phyloP scores from a whole-genome alignment of 2,888 invertebrate species.

The Rhagonycha lutea region DNA sequence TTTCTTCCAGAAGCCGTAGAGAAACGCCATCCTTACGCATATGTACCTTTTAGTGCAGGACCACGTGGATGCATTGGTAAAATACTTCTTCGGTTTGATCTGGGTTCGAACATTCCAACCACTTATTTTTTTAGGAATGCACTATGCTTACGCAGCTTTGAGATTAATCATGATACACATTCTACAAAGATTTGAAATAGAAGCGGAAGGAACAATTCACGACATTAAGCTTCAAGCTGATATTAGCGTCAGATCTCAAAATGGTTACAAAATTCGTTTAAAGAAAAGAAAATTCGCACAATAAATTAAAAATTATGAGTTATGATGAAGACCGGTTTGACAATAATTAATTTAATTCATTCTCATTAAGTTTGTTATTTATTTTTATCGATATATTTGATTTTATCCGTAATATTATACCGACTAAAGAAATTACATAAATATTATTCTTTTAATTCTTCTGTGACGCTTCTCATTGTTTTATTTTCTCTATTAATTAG shows the following conservation, averaged over 20 bases:
- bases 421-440: too few species aligned
- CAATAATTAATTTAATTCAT: too few species aligned
- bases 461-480: too few species aligned
- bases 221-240: constrained; percentile 41
- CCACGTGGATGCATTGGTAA: constrained; percentile 3
- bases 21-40: constrained; percentile 1
- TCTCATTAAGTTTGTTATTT: too few species aligned
- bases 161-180: constrained; percentile 41
- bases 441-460: too few species aligned
- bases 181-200: constrained; percentile 40
- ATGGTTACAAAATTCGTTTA: constrained; percentile 42
- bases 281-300: constrained; percentile 31
- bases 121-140: constrained; percentile 39
- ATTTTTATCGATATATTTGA: too few species aligned
- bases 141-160: constrained; percentile 37
- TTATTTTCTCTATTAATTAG: too few species aligned
- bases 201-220: constrained; percentile 43
- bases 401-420: too few species aligned
- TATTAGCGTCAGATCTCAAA: constrained; percentile 40
- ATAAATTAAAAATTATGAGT: neutral
- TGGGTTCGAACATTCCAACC: neutral
- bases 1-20: neutral
- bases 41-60: constrained; percentile 5
- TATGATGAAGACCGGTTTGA: too few species aligned
- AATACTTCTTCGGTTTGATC: neutral